phyloP scores from a whole-genome alignment of 1,140 invertebrate genomes.

The Pissodes strobi region DNA sequence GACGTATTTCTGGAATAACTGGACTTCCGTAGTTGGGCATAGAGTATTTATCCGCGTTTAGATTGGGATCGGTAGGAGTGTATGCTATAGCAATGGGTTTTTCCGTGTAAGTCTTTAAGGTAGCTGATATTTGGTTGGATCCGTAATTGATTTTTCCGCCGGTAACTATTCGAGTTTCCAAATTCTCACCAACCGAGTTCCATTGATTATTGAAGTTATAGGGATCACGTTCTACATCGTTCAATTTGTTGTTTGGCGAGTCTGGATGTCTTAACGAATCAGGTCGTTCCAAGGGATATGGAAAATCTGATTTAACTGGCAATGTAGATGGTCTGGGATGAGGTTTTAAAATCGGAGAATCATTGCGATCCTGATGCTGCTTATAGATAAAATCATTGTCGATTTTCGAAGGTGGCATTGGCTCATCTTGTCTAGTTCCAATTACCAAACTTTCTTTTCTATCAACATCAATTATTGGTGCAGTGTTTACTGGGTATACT shows the following conservation, averaged over 20 bases:
- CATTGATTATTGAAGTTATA: slow-evolving; percentile 50
- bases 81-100: slow-evolving; percentile 61
- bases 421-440: slow-evolving; percentile 61
- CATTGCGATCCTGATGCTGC: slow-evolving; percentile 59
- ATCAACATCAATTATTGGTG: slow-evolving; percentile 55
- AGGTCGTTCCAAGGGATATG: slow-evolving; percentile 65
- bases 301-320: slow-evolving; percentile 62
- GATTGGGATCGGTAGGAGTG: slow-evolving; percentile 57
- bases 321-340: slow-evolving; percentile 53
- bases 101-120: slow-evolving; percentile 55
- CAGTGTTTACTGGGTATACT: slow-evolving; percentile 65
- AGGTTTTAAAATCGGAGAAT: slow-evolving; percentile 58
- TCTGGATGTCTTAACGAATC: slow-evolving; percentile 46
- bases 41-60: slow-evolving; percentile 48
- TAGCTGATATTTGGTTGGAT: slow-evolving; percentile 51
- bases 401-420: slow-evolving; percentile 60
- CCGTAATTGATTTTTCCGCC: slow-evolving; percentile 35
- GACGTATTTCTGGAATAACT: slow-evolving; percentile 57
- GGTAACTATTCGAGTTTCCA: slow-evolving; percentile 45
- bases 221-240: slow-evolving; percentile 37
- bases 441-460: slow-evolving; percentile 61
- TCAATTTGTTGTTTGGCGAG: slow-evolving; percentile 41
- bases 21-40: slow-evolving; percentile 56
- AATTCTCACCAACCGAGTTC: slow-evolving; percentile 47
- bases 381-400: slow-evolving; percentile 54